Evolutionary conservation across 1,140 invertebrate species (phyloP), one percentile per base, ranked within the genome.

Genomic region (Cotesia chilonis): DNA sequence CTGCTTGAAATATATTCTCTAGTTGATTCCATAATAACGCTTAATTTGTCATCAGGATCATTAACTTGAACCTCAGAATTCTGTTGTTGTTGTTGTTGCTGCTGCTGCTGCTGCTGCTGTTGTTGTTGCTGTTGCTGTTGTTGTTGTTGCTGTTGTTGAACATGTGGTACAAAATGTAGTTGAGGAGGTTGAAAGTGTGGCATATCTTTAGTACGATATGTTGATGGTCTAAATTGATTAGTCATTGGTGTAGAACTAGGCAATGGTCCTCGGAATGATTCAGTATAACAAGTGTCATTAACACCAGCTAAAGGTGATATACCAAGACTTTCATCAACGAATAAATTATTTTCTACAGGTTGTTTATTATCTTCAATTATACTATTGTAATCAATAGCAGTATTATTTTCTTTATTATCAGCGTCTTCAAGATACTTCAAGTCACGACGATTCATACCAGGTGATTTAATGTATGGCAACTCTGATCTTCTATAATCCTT

Each of bases 1-100:
- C 83, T 84, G 14, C 80, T 85, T 2, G 84, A 86, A 65, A 81
- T 77, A 65, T 85, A 85, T 76, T 86, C 84, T 70, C 81, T 79
- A 1, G 84, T 84, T 3, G 83, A 75, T 71, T 86, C 84, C 74
- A 85, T 76, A 70, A 86, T 86, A 7, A 84, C 78, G 36, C 83
- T 85, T 57, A 85, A 76, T 74, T 85, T 85, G n/a, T 83, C 82
- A 5, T 79, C 76, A 9, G 72, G 55, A 66, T 83, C 82, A 47
- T 61, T 20, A 2, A 54, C 65, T 12, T 12, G 9, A 35, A 52
- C 17, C 4, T 66, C 20, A 3, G 41, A 47, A 47, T 61, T 69
- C 20, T 73, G 68, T 7, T 71, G 14, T 4, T 57, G 68, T 7
- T 61, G 17, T 14, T 59, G 68, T 9, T 61, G 72, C 28, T 73